Percentiles rank a stretch among this genome's conserved stretches.
phyloP scores from a whole-genome alignment of 1,140 invertebrate genomes.

The Elysia chlorotica region DNA sequence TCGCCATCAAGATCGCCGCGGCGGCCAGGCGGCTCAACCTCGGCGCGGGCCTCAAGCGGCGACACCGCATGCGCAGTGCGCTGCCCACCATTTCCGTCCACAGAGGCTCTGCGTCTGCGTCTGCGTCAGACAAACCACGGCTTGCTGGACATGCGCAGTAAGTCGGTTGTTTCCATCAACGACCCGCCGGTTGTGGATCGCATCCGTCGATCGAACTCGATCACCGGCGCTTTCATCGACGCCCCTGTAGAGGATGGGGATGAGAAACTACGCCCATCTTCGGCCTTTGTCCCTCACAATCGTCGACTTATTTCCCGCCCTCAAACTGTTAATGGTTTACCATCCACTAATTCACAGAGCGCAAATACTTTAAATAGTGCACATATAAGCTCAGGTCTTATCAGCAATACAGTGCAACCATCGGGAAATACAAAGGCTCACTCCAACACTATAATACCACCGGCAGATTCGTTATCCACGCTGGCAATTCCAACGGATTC shows the following conservation, averaged over 20 bases:
- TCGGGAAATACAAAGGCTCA: not conserved
- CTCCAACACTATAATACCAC: too few species aligned
- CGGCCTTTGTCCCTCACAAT: not conserved
- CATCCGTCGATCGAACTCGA: slow-evolving; percentile 42
- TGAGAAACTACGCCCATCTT: slow-evolving; percentile 2
- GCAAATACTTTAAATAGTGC: not conserved
- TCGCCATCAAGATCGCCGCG: slow-evolving; percentile 52
- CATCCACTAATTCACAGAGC: not conserved
- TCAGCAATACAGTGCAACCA: too few species aligned
- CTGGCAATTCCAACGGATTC: too few species aligned
- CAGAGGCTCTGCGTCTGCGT: too few species aligned
- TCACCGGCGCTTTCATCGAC: slow-evolving; percentile 48
- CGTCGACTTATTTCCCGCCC: not conserved
- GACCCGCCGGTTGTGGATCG: slow-evolving; percentile 20
- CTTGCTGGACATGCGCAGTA: not conserved
- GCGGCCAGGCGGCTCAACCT: slow-evolving; percentile 44
- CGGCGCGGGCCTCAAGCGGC: not conserved
- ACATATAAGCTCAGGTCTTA: not conserved
- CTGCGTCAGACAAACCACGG: not conserved
- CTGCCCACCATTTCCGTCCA: not conserved
- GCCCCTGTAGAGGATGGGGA: slow-evolving; percentile 26
- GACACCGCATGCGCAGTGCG: slow-evolving; percentile 8
- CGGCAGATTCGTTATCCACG: too few species aligned
- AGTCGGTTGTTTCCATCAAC: not conserved
- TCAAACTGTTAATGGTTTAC: not conserved